Evolutionary conservation across 2,797 vertebrate species (phyloP), one percentile per base, ranked within the genome.

Genomic region (Sebastes minor): DNA sequence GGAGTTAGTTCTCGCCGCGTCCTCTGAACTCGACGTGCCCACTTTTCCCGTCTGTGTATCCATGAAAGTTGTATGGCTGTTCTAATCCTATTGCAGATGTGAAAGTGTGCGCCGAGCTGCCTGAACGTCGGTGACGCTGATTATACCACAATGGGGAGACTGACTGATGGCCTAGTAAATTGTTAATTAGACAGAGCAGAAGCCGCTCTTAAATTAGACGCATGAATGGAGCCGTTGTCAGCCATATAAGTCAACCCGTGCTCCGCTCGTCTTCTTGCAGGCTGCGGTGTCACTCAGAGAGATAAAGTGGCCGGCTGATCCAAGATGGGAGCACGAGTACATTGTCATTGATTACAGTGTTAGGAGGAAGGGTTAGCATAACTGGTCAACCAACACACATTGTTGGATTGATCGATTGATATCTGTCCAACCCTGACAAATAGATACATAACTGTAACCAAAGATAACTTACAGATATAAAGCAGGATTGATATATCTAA

Each of bases 131-230:
- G 80, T 38, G 75, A 79, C 62, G 77, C 91, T 90, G 91, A 94
- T 94, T 92, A 88, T 76, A 82, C 86, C 91, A 92, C 92, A 91
- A 91, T 84, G 84, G 90, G 85, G 89, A 83, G 89, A 80, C 79
- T 95, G 95, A 96, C 90, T 92, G 94, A 95, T 95, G 93, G 92
- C 87, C 92, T 94, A 88, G 93, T 96, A 96, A 96, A 96, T 96
- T 95, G 95, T 96, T 95, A 95, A 96, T 95, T 94, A 96, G 95
- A 93, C 91, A 78, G 91, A 92, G 93, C 87, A 92, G 94, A 95
- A 92, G 92, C 90, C 56, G 91, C 85, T 95, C 94, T 94, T 94
- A 96, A 96, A 95, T 95, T 96, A 96, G 95, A 92, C 74, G 87
- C 90, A 81, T 91, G 93, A 94, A 92, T 92, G 77, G 91, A 94